Conservation (phyloP, 2,113 vertebrate species). For the Arizona elegans region DNA sequence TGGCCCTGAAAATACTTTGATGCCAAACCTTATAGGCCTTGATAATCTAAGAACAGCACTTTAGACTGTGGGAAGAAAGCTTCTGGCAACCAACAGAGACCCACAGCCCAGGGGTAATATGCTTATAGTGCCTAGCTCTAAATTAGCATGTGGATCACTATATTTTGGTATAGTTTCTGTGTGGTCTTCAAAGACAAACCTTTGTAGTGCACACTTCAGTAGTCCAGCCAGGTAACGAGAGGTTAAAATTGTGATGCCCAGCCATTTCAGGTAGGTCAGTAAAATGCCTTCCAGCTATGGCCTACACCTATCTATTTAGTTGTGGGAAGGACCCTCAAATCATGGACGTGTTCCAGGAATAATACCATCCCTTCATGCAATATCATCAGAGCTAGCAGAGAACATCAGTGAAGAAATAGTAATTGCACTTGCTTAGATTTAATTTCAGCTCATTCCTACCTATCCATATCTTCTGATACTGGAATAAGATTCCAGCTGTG, state of each 20-base stretch:
- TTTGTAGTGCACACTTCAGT: neutral
- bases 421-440: neutral
- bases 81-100: too few relatives aligned
- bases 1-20: neutral
- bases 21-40: neutral
- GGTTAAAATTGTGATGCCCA: neutral
- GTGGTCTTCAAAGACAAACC: neutral
- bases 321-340: neutral
- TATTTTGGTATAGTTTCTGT: neutral
- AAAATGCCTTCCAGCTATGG: neutral
- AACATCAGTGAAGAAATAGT: neutral
- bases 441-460: neutral
- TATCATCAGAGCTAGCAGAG: neutral
- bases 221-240: neutral
- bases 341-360: neutral
- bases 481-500: neutral
- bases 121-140: neutral
- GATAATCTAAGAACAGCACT: neutral
- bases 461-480: neutral
- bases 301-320: neutral
- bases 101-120: neutral
- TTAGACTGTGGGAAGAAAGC: too few relatives aligned
- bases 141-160: neutral
- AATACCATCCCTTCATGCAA: neutral
- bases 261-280: neutral